Conservation (phyloP, 2,888 invertebrate genomes). For the Orchesellides sinensis region DNA sequence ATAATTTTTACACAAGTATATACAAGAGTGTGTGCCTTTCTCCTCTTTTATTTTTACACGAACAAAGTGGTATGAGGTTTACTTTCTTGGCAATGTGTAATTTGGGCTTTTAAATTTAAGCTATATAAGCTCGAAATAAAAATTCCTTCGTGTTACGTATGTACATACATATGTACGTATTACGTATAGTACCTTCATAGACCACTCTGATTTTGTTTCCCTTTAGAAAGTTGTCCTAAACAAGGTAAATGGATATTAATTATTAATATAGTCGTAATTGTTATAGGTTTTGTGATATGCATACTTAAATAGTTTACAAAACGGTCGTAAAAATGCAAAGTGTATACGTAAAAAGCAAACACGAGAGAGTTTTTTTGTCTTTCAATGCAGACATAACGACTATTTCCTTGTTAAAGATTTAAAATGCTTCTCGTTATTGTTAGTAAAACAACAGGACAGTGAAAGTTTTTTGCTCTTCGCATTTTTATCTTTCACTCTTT, state of each 20-base stretch:
- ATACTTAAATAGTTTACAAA: no score
- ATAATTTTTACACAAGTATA: background rate
- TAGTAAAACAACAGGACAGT: background rate
- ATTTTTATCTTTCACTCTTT: background rate
- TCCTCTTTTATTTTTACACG: background rate
- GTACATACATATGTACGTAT: background rate
- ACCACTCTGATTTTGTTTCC: background rate
- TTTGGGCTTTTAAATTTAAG: no score
- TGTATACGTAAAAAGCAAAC: background rate
- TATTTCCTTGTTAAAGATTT: background rate
- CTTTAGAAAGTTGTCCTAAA: background rate
- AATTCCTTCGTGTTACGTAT: background rate
- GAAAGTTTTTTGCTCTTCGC: background rate
- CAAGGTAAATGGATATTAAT: background rate
- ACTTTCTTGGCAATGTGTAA: background rate
- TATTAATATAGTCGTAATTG: no score
- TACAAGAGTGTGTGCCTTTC: background rate
- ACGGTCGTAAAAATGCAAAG: background rate
- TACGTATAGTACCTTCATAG: no score
- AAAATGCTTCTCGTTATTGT: constrained; percentile 4
- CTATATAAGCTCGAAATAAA: no score
- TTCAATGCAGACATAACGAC: no score
- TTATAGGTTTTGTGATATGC: no score
- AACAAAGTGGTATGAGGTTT: background rate
- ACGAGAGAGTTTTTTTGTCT: no score